Conservation (phyloP, 2,888 invertebrate genomes). For the Teleiodes luculella region DNA sequence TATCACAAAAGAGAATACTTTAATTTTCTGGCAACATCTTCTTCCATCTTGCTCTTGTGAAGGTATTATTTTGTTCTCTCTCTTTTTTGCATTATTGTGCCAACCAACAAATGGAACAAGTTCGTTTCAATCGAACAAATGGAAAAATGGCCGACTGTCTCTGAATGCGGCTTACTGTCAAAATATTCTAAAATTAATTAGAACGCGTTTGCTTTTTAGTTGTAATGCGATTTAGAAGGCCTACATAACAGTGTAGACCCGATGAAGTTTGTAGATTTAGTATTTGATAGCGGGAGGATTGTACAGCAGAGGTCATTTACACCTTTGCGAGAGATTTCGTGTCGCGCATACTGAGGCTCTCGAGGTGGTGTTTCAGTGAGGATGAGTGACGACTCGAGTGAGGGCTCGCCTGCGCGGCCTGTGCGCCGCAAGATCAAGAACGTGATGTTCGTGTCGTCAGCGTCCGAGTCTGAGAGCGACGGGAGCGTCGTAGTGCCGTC, state of each 20-base stretch:
- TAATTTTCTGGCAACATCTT: neutral
- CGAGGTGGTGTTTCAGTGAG: conserved; percentile 35
- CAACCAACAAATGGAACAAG: neutral
- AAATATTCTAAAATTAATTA: conserved; percentile 60
- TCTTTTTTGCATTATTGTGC: neutral
- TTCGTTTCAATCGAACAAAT: conserved; percentile 34
- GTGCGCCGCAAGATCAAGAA: conserved; percentile 59
- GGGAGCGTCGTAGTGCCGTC: conserved; percentile 56
- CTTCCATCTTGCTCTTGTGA: neutral
- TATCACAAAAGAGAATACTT: neutral
- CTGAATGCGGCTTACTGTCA: conserved; percentile 77
- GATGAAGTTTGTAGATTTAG: conserved; percentile 45
- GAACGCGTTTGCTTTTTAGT: conserved; percentile 41
- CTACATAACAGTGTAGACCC: conserved; percentile 40
- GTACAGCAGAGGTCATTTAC: conserved; percentile 63
- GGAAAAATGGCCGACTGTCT: conserved; percentile 74
- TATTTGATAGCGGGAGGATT: conserved; percentile 40
- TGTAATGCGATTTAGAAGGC: conserved; percentile 37
- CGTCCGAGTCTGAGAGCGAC: conserved; percentile 67
- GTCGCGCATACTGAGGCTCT: conserved; percentile 50
- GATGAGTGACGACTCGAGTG: conserved; percentile 67
- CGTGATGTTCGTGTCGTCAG: conserved; percentile 55
- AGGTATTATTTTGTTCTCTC: neutral
- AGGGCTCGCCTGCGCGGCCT: conserved; percentile 52
- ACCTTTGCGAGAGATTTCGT: conserved; percentile 66